Percentiles rank a stretch among this genome's conserved stretches.
Evolutionary conservation across 2,113 vertebrate species (phyloP).

Genomic region (Zootoca vivipara): DNA sequence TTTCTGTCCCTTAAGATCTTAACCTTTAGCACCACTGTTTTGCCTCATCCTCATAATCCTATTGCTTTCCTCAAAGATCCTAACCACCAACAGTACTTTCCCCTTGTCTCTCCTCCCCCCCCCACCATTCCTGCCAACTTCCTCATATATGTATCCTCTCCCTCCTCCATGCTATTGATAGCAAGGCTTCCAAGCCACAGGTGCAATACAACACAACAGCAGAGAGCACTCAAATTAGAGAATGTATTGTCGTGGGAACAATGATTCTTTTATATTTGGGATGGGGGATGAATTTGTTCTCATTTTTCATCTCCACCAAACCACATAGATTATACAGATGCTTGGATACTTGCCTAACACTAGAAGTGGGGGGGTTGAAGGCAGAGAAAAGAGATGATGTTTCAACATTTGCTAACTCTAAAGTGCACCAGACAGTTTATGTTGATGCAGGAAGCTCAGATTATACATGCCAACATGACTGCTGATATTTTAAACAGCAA

Average conservation of each 20-base stretch:
- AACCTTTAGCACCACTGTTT: background rate
- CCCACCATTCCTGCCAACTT: background rate
- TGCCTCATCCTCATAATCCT: too few relatives aligned
- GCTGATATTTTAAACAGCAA: background rate
- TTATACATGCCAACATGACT: background rate
- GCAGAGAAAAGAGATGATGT: too few relatives aligned
- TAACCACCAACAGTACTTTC: background rate
- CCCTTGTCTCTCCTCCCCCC: background rate
- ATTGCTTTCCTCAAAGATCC: background rate
- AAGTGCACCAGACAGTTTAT: background rate
- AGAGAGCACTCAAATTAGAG: background rate
- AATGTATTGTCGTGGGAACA: background rate
- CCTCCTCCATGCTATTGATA: background rate
- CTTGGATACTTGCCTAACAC: too few relatives aligned
- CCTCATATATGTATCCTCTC: background rate
- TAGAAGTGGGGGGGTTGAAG: too few relatives aligned
- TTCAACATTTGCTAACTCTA: background rate
- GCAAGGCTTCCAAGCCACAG: background rate
- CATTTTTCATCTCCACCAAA: background rate
- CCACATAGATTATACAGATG: too few relatives aligned
- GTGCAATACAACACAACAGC: too few relatives aligned
- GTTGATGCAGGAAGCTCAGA: background rate
- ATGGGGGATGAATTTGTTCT: background rate
- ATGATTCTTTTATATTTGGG: background rate
- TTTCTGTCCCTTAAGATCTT: background rate